A percentile compares a stretch with the other conserved stretches of the same genome.
phyloP scores from a whole-genome alignment of 2,888 invertebrate species.

The Hemicrepidius hirtus region DNA sequence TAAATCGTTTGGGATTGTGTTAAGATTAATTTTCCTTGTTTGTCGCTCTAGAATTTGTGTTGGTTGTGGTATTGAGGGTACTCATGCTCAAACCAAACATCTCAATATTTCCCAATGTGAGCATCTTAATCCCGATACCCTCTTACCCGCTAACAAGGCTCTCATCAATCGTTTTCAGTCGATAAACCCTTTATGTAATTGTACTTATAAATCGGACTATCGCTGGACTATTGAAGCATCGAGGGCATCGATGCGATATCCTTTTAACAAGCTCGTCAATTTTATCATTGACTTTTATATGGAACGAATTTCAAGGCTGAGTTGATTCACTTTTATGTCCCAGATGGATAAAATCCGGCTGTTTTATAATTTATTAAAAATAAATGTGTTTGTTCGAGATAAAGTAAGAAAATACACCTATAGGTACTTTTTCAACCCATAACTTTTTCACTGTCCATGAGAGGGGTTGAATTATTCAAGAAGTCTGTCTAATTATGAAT shows the following conservation, averaged over 20 bases:
- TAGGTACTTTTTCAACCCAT: conserved; percentile 42
- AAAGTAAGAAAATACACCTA: conserved; percentile 21
- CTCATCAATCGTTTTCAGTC: conserved; percentile 60
- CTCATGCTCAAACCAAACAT: conserved; percentile 52
- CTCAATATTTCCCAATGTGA: conserved; percentile 54
- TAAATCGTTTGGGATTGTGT: no score
- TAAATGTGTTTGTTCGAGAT: neutral
- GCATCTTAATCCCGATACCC: conserved; percentile 53
- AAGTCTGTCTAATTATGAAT: conserved; percentile 66
- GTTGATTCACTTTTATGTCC: neutral
- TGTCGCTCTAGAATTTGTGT: conserved; percentile 17
- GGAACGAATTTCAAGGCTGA: neutral
- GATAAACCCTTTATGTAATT: conserved; percentile 59
- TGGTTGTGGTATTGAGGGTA: conserved; percentile 32
- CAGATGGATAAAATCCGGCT: neutral
- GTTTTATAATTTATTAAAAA: conserved; percentile 8
- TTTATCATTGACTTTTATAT: conserved; percentile 45
- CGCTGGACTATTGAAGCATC: conserved; percentile 52
- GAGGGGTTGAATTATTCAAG: conserved; percentile 61
- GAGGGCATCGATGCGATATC: conserved; percentile 50
- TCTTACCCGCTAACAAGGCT: conserved; percentile 56
- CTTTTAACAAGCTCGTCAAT: conserved; percentile 54
- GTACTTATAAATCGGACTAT: conserved; percentile 56
- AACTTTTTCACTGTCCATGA: conserved; percentile 54
- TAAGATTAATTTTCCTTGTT: no score